Conservation (phyloP, 2,888 invertebrate genomes). For the Pycnomerus fuliginosus region DNA sequence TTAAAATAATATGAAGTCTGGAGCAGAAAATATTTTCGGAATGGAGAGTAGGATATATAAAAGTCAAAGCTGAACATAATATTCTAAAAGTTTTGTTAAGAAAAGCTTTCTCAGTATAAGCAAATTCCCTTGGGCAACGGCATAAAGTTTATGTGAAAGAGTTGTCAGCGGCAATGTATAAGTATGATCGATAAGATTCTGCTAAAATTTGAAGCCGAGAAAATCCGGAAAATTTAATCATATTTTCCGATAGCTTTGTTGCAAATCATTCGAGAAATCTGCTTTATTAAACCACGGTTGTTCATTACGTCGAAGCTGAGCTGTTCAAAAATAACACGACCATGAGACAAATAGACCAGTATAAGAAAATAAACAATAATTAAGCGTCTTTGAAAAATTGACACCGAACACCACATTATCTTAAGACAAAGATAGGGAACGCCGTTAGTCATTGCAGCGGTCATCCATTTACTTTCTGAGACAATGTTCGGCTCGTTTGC, state of each 20-base stretch:
- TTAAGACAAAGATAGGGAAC: slow-evolving; percentile 21
- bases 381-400: slow-evolving; percentile 22
- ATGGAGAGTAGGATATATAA: slow-evolving; percentile 44
- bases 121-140: slow-evolving; percentile 46
- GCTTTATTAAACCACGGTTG: slow-evolving; percentile 22
- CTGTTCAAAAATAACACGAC: not conserved
- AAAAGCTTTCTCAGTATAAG: slow-evolving; percentile 46
- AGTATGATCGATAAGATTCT: slow-evolving; percentile 47
- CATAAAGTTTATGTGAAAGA: slow-evolving; percentile 50
- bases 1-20: not conserved
- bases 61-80: slow-evolving; percentile 47
- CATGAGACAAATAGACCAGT: slow-evolving; percentile 18
- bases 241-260: slow-evolving; percentile 38
- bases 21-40: slow-evolving; percentile 19
- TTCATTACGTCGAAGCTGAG: no score
- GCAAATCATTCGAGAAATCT: slow-evolving; percentile 31
- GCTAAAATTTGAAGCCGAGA: slow-evolving; percentile 32
- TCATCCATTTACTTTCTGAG: slow-evolving; percentile 26
- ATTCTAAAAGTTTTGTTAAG: slow-evolving; percentile 47
- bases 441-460: slow-evolving; percentile 24
- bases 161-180: slow-evolving; percentile 49
- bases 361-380: slow-evolving; percentile 24
- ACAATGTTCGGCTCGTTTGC: slow-evolving; percentile 25
- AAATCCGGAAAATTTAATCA: slow-evolving; percentile 42
- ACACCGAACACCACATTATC: slow-evolving; percentile 20